phyloP scores from a whole-genome alignment of 2,888 invertebrate genomes.

The Epinotia brunnichana region DNA sequence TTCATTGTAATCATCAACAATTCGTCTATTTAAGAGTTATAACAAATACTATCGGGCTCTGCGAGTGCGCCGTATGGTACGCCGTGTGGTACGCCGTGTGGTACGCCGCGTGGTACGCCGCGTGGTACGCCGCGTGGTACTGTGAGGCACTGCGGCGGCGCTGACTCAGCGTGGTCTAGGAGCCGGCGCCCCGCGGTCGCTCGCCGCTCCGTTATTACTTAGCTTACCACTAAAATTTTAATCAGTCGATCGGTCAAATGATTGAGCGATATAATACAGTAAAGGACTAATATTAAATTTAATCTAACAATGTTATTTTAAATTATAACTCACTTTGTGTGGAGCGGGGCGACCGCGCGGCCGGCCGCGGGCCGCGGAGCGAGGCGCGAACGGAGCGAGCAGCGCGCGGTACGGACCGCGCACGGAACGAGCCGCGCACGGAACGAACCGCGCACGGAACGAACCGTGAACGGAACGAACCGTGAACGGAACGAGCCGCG shows the following conservation, averaged over 20 bases:
- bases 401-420: slow-evolving; percentile 56
- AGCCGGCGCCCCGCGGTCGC: slow-evolving; percentile 51
- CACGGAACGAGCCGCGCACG: slow-evolving; percentile 55
- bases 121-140: no score
- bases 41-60: slow-evolving; percentile 70
- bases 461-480: slow-evolving; percentile 54
- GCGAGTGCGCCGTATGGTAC: slow-evolving; percentile 56
- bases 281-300: slow-evolving; percentile 84
- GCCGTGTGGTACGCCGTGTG: slow-evolving; percentile 45
- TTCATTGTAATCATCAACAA: slow-evolving; percentile 77
- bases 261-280: slow-evolving; percentile 84
- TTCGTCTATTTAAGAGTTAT: slow-evolving; percentile 77
- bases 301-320: slow-evolving; percentile 84
- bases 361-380: slow-evolving; percentile 51
- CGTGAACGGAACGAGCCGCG: slow-evolving; percentile 56
- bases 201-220: slow-evolving; percentile 71
- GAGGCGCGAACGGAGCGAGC: slow-evolving; percentile 50
- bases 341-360: slow-evolving; percentile 66
- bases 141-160: no score
- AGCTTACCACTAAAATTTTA: slow-evolving; percentile 84
- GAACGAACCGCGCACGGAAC: slow-evolving; percentile 56
- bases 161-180: no score
- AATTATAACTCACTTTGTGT: slow-evolving; percentile 81
- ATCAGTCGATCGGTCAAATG: slow-evolving; percentile 84
- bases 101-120: no score